These are phyloP conservation scores for Sitta carolinensis DNA, from an alignment of 2,797 vertebrate species.

Conservation along the genomic window DNA sequence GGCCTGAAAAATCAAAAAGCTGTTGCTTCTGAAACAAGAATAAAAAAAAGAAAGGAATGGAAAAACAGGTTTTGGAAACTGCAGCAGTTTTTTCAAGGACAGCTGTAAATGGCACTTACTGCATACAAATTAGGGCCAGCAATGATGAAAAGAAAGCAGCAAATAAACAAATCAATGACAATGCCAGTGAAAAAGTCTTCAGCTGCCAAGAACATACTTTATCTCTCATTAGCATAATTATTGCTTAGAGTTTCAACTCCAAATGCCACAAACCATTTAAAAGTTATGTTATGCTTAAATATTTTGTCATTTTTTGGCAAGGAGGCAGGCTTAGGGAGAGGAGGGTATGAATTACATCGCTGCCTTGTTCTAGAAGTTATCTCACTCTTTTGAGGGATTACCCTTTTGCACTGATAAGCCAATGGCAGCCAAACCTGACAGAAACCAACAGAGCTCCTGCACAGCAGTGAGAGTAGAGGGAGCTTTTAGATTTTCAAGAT, in stretches of 20 bases:
- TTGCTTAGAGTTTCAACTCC: constrained; percentile 22
- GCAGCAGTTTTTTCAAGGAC: constrained; percentile 25
- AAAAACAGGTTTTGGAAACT: not conserved
- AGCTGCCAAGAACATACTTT: constrained; percentile 34
- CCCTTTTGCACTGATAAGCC: not conserved
- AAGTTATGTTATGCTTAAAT: constrained; percentile 37
- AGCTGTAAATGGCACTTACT: not conserved
- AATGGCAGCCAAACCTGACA: not conserved
- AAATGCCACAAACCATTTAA: constrained; percentile 8
- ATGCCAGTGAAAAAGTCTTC: constrained; percentile 18
- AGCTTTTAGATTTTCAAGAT: not conserved
- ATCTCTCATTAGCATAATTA: constrained; percentile 39
- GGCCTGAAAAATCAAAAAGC: not conserved
- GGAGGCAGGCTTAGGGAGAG: not conserved
- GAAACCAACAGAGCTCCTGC: not conserved
- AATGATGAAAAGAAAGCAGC: not conserved
- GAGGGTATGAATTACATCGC: not conserved
- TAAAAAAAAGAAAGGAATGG: not conserved
- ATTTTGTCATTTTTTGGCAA: constrained; percentile 13
- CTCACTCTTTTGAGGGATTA: not conserved
- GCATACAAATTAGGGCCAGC: not conserved
- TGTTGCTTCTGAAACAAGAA: not conserved
- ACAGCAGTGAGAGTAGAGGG: not conserved
- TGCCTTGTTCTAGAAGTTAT: not conserved
- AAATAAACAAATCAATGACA: constrained; percentile 50